Evolutionary conservation across 1,140 invertebrate species (phyloP), one percentile per base, ranked within the genome.

Genomic region (Apocrypta bakeri): DNA sequence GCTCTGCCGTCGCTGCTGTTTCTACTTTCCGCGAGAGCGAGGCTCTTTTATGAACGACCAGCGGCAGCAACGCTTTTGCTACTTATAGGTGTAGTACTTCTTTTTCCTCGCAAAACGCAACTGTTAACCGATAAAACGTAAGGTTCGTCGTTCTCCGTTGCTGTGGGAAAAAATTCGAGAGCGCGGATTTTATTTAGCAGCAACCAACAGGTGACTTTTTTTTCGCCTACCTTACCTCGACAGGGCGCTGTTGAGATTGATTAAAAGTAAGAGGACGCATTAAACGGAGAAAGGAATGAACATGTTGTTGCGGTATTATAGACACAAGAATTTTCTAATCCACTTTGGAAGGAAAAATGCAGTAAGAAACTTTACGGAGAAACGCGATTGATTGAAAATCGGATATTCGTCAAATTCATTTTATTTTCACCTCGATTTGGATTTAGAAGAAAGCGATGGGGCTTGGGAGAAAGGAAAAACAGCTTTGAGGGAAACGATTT

Each of bases 111-210:
- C 48, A 56, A 56, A 56, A 56, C 48, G 48, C 48, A 56, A 83
- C 75, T 74, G 42, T 76, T 81, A 82, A 82, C 81, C 77, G 74
- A 75, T 82, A 68, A 78, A 40, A 42, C 27, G 7, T 29, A 17
- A 42, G 48, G 42, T 33, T n/a, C 42, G 17, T 61, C 48, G 71
- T 61, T 73, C 48, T 56, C 17, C 17, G 6, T 6, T 42, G 11
- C 12, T 11, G 7, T 42, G 40, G 40, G 40, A 42, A 42, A 42
- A 17, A 3, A 1, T 29, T 66, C 25, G 25, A 1, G n/a, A 66
- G 33, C 33, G 33, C n/a, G 33, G 33, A 37, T 37, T 37, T 37
- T 37, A 37, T 37, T 37, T 37, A 29, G 17, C 48, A 2, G n/a
- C 64, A 25, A 11, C 64, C 27, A 66, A 66, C 64, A 66, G 64